Conservation (phyloP, 1,140 invertebrate species). For the roundworm (Caenorhabditis elegans) region WBcel235 BX284606.5:16313001-16313500, state of each 20-base stretch:
- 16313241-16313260: background rate
- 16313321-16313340: background rate
- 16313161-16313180: background rate
- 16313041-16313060: constrained; percentile 6
- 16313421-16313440: constrained; percentile 17
- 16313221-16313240: background rate
- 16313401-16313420: constrained; percentile 1
- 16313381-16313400: background rate
- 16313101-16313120: too few relatives aligned
- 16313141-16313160: too few relatives aligned
- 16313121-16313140: too few relatives aligned
- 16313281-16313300: constrained; percentile 7
- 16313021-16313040: background rate
- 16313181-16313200: background rate
- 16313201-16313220: constrained; percentile 21
- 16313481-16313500: background rate
- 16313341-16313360: background rate
- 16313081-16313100: constrained; percentile 9
- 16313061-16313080: background rate
- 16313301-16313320: constrained; percentile 1
- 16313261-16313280: background rate
- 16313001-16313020: background rate
- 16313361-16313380: background rate
- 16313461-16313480: constrained; percentile 25
- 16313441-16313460: constrained; percentile 34